A percentile compares a stretch with the other conserved stretches of the same genome.
These are phyloP conservation scores for Notiomystis cincta DNA, from an alignment of 2,113 vertebrate species.

Conservation along the genomic window DNA sequence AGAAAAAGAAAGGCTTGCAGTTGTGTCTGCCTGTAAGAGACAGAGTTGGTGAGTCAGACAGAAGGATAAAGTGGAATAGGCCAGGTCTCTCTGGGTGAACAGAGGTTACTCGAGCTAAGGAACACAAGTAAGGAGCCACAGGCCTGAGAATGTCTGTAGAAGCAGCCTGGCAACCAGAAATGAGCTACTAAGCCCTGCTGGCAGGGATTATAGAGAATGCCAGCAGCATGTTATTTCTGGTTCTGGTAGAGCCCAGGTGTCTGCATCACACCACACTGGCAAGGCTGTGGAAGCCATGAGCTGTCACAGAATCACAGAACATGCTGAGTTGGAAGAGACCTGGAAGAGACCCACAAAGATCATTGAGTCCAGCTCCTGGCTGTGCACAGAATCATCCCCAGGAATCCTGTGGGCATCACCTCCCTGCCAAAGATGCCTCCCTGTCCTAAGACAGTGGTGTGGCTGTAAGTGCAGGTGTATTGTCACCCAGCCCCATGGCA, in stretches of 20 bases:
- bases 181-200: neutral
- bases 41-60: neutral
- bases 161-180: neutral
- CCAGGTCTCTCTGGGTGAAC: neutral
- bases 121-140: neutral
- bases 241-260: neutral
- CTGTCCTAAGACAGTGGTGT: neutral
- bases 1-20: neutral
- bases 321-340: neutral
- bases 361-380: neutral
- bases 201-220: neutral
- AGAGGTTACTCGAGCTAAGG: neutral
- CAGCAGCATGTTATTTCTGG: neutral
- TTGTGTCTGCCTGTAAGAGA: neutral
- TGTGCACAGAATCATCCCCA: neutral
- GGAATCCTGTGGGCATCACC: too few relatives aligned
- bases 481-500: neutral
- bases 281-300: neutral
- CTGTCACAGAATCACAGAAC: neutral
- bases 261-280: rapidly evolving
- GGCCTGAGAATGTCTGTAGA: neutral
- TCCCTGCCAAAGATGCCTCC: neutral
- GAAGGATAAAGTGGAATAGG: neutral
- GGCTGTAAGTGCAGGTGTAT: neutral
- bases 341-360: neutral